These are phyloP conservation scores for Perizoma flavofasciatum DNA, from an alignment of 2,888 invertebrate genomes.

Conservation along the genomic window DNA sequence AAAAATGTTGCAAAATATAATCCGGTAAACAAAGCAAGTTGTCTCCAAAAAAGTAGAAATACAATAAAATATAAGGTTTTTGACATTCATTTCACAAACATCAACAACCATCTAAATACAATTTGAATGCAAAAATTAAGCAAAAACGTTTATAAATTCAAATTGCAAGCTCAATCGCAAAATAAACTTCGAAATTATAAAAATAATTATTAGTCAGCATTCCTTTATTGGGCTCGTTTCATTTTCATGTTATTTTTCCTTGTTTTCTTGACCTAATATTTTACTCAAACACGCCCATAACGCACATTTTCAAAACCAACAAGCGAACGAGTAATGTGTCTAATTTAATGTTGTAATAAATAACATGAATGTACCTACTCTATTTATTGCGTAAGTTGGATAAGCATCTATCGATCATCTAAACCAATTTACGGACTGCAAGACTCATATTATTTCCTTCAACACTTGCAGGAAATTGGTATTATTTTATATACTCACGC, in stretches of 20 bases:
- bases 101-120: too few relatives aligned
- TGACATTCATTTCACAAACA: too few relatives aligned
- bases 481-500: neutral
- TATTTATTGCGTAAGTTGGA: slow-evolving; percentile 13
- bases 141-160: too few relatives aligned
- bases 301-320: slow-evolving; percentile 24
- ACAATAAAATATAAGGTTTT: too few relatives aligned
- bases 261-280: slow-evolving; percentile 25
- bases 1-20: too few relatives aligned
- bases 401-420: slow-evolving; percentile 47
- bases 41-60: too few relatives aligned
- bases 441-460: slow-evolving; percentile 17
- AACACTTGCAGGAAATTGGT: slow-evolving; percentile 10
- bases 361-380: slow-evolving; percentile 22
- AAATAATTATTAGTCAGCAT: slow-evolving; percentile 18
- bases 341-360: slow-evolving; percentile 27
- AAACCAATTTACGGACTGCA: slow-evolving; percentile 45
- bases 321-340: slow-evolving; percentile 25
- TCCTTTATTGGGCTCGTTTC: slow-evolving; percentile 17
- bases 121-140: too few relatives aligned
- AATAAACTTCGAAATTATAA: slow-evolving; percentile 1
- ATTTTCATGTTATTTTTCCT: slow-evolving; percentile 27
- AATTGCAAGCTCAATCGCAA: neutral
- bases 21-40: too few relatives aligned
- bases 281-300: slow-evolving; percentile 23